Percentiles rank a stretch among this genome's conserved stretches.
These are phyloP conservation scores for Lithodes maja DNA, from an alignment of 2,888 invertebrate genomes.

Conservation along the genomic window DNA sequence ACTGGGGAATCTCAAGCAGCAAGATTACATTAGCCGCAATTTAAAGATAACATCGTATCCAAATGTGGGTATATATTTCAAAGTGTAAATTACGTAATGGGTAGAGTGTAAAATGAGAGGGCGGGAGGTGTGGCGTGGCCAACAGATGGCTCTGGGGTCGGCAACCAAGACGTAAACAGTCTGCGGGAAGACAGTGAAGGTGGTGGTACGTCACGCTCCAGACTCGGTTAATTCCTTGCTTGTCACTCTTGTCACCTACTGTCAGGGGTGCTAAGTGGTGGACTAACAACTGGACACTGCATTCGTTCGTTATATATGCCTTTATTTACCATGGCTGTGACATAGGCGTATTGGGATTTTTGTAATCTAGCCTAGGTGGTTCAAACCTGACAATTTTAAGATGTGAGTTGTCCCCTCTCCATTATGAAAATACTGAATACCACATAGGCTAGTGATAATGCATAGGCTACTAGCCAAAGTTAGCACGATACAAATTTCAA, in stretches of 20 bases:
- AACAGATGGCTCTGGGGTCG: background rate
- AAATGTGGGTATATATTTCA: background rate
- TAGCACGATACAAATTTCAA: too few relatives aligned
- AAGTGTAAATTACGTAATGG: background rate
- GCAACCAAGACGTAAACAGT: background rate
- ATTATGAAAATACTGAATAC: too few relatives aligned
- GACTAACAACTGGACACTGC: background rate
- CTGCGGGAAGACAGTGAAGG: background rate
- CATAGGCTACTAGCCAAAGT: too few relatives aligned
- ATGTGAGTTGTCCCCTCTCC: too few relatives aligned
- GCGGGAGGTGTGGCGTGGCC: background rate
- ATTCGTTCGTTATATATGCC: background rate
- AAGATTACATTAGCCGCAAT: too few relatives aligned
- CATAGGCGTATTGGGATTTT: too few relatives aligned
- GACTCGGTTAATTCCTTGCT: background rate
- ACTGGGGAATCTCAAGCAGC: background rate
- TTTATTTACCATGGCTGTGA: too few relatives aligned
- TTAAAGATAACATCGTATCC: too few relatives aligned
- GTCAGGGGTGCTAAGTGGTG: background rate
- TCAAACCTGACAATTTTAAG: too few relatives aligned
- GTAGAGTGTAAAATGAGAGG: background rate
- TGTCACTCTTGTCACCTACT: background rate
- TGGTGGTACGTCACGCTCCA: background rate
- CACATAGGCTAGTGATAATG: too few relatives aligned
- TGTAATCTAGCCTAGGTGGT: too few relatives aligned